A percentile compares a stretch with the other conserved stretches of the same genome.
Evolutionary conservation across 2,888 invertebrate species (phyloP).

Genomic region (Heliconius cydno): DNA sequence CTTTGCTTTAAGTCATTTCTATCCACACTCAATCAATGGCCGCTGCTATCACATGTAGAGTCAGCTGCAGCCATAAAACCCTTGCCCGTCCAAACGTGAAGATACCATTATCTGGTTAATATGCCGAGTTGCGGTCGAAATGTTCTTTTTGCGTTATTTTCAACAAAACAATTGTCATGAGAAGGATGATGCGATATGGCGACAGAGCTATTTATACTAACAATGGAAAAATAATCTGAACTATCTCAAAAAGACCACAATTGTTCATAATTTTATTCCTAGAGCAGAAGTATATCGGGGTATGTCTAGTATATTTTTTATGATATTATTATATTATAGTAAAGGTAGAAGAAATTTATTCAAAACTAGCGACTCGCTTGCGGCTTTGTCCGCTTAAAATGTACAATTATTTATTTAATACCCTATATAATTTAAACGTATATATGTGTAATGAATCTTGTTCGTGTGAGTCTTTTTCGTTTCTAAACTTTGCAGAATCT

Average conservation of each 20-base stretch:
- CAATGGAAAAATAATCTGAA: constrained; percentile 49
- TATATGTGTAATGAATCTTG: too few species aligned
- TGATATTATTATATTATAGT: too few species aligned
- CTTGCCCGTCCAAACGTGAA: constrained; percentile 53
- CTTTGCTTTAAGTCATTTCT: too few species aligned
- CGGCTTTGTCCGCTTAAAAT: too few species aligned
- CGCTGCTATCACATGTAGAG: constrained; percentile 42
- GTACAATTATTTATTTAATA: too few species aligned
- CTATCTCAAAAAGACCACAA: constrained; percentile 46
- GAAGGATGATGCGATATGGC: constrained; percentile 47
- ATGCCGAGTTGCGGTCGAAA: constrained; percentile 46
- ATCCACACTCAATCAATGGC: constrained; percentile 36
- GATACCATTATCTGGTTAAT: constrained; percentile 55
- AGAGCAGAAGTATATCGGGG: neutral
- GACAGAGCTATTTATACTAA: constrained; percentile 45
- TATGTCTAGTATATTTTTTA: neutral
- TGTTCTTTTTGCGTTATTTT: constrained; percentile 45
- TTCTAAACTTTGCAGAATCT: too few species aligned
- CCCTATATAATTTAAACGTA: too few species aligned
- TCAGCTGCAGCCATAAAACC: constrained; percentile 50
- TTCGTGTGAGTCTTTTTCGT: too few species aligned
- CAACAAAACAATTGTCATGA: constrained; percentile 47
- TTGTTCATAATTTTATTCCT: neutral
- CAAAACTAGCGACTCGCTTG: too few species aligned
- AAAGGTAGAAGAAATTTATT: too few species aligned